These are phyloP conservation scores for Eudorcas thomsonii DNA, from an alignment of 2,113 vertebrate species.

Conservation along the genomic window DNA sequence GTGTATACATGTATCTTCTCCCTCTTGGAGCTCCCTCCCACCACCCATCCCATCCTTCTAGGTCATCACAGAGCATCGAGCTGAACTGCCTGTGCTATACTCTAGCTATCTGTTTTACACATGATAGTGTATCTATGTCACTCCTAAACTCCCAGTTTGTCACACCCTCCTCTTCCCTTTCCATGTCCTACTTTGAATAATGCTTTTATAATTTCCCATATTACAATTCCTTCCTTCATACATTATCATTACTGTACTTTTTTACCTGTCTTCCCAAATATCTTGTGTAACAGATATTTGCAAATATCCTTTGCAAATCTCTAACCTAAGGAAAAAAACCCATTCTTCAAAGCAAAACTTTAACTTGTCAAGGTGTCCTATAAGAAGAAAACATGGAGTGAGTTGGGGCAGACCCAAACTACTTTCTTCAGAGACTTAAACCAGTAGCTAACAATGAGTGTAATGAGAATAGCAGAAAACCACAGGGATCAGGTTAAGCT, in stretches of 20 bases:
- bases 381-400: background rate
- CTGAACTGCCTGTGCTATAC: background rate
- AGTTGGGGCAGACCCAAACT: background rate
- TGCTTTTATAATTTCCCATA: background rate
- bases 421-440: background rate
- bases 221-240: background rate
- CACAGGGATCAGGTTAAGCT: background rate
- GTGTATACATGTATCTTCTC: background rate
- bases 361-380: background rate
- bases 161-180: background rate
- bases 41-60: background rate
- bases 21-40: background rate
- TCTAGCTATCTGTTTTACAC: background rate
- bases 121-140: background rate
- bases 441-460: background rate
- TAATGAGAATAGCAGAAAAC: background rate
- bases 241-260: background rate
- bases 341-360: background rate
- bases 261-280: background rate
- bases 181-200: background rate
- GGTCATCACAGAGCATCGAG: background rate
- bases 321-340: background rate
- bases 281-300: background rate
- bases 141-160: background rate
- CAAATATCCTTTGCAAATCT: background rate